Conservation (phyloP, 2,113 vertebrate species). For the Perca fluviatilis region DNA sequence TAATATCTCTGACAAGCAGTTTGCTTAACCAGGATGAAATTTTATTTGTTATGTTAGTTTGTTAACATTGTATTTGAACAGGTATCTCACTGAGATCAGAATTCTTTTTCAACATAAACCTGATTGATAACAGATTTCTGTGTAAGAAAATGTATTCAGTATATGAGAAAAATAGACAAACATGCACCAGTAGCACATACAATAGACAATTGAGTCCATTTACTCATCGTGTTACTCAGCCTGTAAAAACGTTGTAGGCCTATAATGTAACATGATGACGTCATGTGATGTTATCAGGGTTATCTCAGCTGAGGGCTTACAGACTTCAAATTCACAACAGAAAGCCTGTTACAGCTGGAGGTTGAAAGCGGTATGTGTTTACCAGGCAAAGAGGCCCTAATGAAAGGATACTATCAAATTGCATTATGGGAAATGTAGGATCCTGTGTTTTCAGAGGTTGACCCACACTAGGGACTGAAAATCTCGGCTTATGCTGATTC, state of each 20-base stretch:
- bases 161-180: background rate
- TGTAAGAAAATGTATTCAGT: background rate
- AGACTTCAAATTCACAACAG: background rate
- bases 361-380: background rate
- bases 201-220: background rate
- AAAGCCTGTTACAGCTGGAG: background rate
- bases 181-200: background rate
- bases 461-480: background rate
- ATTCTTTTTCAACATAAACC: background rate
- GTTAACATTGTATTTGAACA: background rate
- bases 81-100: background rate
- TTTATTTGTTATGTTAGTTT: background rate
- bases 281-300: background rate
- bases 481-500: background rate
- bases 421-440: background rate
- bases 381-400: background rate
- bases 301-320: background rate
- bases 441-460: background rate
- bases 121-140: background rate
- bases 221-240: background rate
- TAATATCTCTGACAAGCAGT: background rate
- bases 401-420: background rate
- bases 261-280: background rate
- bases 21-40: background rate
- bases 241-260: background rate